These are phyloP conservation scores for Zaprionus ornatus DNA, from an alignment of 1,140 invertebrate species.

Conservation along the genomic window DNA sequence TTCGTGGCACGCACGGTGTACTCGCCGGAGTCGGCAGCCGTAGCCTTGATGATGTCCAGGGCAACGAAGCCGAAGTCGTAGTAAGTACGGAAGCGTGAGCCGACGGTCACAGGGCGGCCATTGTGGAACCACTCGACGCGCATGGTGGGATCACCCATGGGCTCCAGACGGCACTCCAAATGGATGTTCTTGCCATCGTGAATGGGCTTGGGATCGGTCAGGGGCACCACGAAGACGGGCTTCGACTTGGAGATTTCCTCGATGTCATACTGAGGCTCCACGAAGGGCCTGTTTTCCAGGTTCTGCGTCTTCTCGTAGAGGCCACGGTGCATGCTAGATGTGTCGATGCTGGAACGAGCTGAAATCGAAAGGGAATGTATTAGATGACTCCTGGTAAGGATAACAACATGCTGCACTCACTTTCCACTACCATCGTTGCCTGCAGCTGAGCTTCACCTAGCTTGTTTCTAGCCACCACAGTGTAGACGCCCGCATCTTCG, in stretches of 20 bases:
- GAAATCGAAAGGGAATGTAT: slow-evolving; percentile 60
- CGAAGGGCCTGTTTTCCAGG: slow-evolving; percentile 93
- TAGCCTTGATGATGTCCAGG: slow-evolving; percentile 94
- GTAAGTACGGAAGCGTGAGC: slow-evolving; percentile 96
- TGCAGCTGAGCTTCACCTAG: slow-evolving; percentile 92
- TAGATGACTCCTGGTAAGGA: background rate
- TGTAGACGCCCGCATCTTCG: slow-evolving; percentile 94
- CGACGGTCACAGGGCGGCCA: slow-evolving; percentile 93
- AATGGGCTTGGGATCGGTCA: slow-evolving; percentile 92
- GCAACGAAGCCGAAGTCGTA: slow-evolving; percentile 97
- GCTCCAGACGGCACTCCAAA: slow-evolving; percentile 94
- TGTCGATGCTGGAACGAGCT: slow-evolving; percentile 94
- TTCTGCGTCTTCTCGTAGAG: slow-evolving; percentile 94
- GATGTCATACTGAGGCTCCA: slow-evolving; percentile 94
- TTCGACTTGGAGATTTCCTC: slow-evolving; percentile 97
- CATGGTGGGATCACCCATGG: slow-evolving; percentile 98
- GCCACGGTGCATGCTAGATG: slow-evolving; percentile 92
- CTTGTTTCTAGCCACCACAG: slow-evolving; percentile 94
- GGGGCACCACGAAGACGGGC: slow-evolving; percentile 93
- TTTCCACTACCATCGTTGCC: slow-evolving; percentile 93
- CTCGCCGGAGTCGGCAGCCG: slow-evolving; percentile 95
- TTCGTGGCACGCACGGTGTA: slow-evolving; percentile 97
- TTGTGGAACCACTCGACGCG: slow-evolving; percentile 98
- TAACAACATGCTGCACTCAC: slow-evolving; percentile 86
- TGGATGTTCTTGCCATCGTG: slow-evolving; percentile 96